Evolutionary conservation across 2,888 invertebrate genomes (phyloP), one percentile per base, ranked within the genome.

Genomic region (Leptinotarsa rubiginosa): DNA sequence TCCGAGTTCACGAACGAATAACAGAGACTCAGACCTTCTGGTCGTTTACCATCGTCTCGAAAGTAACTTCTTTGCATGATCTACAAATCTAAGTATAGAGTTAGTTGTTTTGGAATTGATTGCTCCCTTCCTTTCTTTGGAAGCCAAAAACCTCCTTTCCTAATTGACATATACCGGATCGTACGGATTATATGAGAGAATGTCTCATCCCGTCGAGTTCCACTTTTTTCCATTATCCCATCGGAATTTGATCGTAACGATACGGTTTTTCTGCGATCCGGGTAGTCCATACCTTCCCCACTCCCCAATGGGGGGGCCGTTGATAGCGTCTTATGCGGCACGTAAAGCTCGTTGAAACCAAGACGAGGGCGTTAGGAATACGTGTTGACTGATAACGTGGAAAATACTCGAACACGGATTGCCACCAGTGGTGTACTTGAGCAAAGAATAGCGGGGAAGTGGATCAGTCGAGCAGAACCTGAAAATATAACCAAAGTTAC

Each of bases 351-450:
- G 62, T 62, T 62, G 62, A 62, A 31, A 31, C 62, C 62, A 13
- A 62, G 62, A 62, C 41, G 62, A 62, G 31, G 62, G 41, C 41
- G 62, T 62, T 62, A 62, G 31, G 62, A 41, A 16, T 62, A 62
- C 62, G 62, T 62, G 62, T 62, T 62, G 62, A 62, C 62, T 62
- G 62, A 62, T 62, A 62, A 62, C 41, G 62, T 62, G 41, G 62
- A 41, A 62, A n/a, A 31, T 7, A 62, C 41, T 62, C 31, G 31
- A 10, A n/a, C 41, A n/a, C 10, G 41, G 62, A 62, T 62, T 62
- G 62, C 62, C 10, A n/a, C 5, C 62, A 62, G 62, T 25, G 62
- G 25, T 41, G 62, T 25, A 62, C 13, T 18, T 15, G 20, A 56
- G 20, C 13, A 4, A 15, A 20, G 4, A 13, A 10, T 15, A 13